A percentile compares a stretch with the other conserved stretches of the same genome.
Conservation (phyloP, 2,797 vertebrate genomes). For the Hirundo rustica region DNA sequence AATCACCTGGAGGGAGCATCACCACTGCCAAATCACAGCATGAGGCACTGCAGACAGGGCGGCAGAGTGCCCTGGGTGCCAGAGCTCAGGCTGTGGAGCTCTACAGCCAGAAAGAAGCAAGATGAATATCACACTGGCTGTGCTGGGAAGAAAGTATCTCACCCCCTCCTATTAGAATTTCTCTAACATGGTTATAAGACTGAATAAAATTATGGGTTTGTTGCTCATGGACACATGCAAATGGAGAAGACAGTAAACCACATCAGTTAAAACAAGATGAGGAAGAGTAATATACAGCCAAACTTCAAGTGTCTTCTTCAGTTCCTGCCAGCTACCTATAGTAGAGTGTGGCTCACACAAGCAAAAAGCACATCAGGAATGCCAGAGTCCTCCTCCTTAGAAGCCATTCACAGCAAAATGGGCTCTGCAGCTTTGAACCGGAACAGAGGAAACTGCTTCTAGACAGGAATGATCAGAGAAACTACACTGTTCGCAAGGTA, state of each 20-base stretch:
- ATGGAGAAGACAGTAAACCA: neutral
- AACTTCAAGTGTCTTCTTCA: neutral
- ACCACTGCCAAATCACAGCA: neutral
- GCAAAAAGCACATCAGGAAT: neutral
- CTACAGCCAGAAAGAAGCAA: neutral
- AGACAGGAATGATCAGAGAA: neutral
- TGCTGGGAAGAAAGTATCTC: neutral
- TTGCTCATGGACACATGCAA: neutral
- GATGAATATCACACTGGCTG: neutral
- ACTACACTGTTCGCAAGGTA: neutral
- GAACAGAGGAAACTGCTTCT: neutral
- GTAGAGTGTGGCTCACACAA: neutral
- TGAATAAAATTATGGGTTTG: neutral
- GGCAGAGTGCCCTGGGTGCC: neutral
- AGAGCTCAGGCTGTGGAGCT: neutral
- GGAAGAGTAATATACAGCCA: neutral
- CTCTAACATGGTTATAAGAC: neutral
- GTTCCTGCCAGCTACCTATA: neutral
- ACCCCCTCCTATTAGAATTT: neutral
- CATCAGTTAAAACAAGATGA: neutral
- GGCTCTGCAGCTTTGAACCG: neutral
- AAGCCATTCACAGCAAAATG: neutral
- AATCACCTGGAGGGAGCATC: neutral
- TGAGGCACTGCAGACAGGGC: neutral
- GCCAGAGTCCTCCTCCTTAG: neutral